Conservation (phyloP, 2,888 invertebrate genomes). For the Archaeoteleia sp. region DNA sequence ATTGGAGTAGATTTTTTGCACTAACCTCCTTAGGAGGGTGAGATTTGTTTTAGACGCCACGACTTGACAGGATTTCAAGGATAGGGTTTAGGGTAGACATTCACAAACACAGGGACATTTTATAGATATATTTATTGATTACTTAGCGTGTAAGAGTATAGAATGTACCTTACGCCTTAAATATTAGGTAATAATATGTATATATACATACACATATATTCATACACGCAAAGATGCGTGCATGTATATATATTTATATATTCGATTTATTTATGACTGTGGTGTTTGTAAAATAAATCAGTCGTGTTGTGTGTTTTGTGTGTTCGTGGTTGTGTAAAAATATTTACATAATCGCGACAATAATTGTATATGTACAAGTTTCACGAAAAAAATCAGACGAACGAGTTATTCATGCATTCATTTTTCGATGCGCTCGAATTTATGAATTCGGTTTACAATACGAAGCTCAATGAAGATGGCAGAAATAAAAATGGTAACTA, state of each 20-base stretch:
- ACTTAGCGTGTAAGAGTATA: constrained; percentile 75
- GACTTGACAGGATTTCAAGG: constrained; percentile 59
- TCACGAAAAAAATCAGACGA: constrained; percentile 44
- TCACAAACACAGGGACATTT: constrained; percentile 73
- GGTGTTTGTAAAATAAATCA: constrained; percentile 67
- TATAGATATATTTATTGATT: constrained; percentile 75
- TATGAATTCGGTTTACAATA: not conserved
- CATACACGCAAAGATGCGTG: constrained; percentile 55
- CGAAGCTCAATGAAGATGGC: not conserved
- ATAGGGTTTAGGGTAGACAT: constrained; percentile 61
- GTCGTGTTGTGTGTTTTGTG: constrained; percentile 59
- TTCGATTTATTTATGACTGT: constrained; percentile 60
- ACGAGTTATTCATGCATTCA: constrained; percentile 22
- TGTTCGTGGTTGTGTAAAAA: constrained; percentile 59
- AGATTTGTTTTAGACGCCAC: constrained; percentile 58
- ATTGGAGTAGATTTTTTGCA: not conserved
- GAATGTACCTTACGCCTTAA: constrained; percentile 72
- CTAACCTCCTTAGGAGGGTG: not conserved
- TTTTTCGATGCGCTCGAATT: not conserved
- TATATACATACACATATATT: constrained; percentile 56
- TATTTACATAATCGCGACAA: constrained; percentile 70
- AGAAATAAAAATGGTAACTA: too few relatives aligned
- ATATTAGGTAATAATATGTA: constrained; percentile 69
- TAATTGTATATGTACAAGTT: constrained; percentile 69
- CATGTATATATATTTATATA: constrained; percentile 57